Conservation (phyloP, 2,888 invertebrate genomes). For the Andricus quercusramuli region DNA sequence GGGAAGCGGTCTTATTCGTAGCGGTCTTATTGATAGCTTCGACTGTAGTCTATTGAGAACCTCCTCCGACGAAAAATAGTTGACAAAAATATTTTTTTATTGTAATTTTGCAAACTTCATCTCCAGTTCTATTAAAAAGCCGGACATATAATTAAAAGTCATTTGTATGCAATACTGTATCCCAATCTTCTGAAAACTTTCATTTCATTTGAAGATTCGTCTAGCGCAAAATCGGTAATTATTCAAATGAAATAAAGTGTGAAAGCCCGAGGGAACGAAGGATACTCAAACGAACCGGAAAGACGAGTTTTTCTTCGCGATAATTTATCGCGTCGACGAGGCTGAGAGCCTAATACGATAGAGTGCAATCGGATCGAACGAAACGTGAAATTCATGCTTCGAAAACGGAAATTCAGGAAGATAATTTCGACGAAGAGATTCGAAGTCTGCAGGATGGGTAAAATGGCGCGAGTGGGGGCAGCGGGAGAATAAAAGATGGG, state of each 20-base stretch:
- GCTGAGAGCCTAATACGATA: constrained; percentile 33
- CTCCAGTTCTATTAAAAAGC: too few species aligned
- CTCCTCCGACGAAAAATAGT: too few species aligned
- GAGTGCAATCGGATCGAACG: constrained; percentile 40
- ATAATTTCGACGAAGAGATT: constrained; percentile 35
- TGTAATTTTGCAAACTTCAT: too few species aligned
- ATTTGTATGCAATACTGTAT: background rate
- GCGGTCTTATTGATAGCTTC: too few species aligned
- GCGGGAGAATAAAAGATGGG: constrained; percentile 28
- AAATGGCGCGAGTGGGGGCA: constrained; percentile 4
- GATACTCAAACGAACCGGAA: constrained; percentile 40
- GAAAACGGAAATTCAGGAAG: constrained; percentile 40
- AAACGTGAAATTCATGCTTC: constrained; percentile 42
- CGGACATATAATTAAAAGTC: background rate
- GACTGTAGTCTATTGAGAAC: too few species aligned
- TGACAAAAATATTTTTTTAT: too few species aligned
- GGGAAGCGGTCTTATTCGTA: too few species aligned
- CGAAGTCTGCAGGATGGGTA: constrained; percentile 20
- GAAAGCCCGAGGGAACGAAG: constrained; percentile 32
- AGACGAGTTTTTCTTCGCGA: constrained; percentile 46
- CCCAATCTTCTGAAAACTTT: constrained; percentile 21
- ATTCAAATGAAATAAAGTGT: constrained; percentile 41
- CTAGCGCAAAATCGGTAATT: constrained; percentile 39
- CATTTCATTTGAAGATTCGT: constrained; percentile 31
- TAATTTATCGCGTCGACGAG: constrained; percentile 47